Evolutionary conservation across 2,113 vertebrate species (phyloP).

Genomic region (Willisornis vidua): DNA sequence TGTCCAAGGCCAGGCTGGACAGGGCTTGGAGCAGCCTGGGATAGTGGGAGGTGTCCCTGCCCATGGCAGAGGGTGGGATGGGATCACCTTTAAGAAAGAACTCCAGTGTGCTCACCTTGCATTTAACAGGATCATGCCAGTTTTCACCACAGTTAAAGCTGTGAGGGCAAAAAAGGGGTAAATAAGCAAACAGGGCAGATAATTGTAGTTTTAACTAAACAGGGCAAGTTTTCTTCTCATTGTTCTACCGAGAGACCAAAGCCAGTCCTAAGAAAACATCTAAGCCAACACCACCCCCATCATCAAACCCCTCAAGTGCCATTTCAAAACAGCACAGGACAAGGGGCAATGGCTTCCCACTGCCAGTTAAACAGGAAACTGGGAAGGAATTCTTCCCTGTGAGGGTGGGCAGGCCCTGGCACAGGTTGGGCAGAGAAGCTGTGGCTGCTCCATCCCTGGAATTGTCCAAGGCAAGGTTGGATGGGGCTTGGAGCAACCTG

Average conservation of each 20-base stretch:
- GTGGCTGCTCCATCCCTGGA: no score
- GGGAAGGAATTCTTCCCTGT: no score
- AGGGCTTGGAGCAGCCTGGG: background rate
- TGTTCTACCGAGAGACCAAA: background rate
- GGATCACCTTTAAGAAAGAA: background rate
- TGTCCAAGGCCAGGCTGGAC: background rate
- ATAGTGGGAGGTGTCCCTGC: background rate
- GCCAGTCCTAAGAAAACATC: background rate
- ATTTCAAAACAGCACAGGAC: background rate
- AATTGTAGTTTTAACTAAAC: background rate
- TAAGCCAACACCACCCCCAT: accelerated
- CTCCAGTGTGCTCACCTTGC: constrained; percentile 83
- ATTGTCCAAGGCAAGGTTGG: background rate
- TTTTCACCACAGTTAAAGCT: constrained; percentile 99
- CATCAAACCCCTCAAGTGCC: background rate
- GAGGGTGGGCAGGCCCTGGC: no score
- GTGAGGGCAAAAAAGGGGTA: constrained; percentile 10
- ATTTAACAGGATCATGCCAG: constrained; percentile 99
- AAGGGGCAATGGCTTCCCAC: background rate
- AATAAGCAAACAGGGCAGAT: background rate
- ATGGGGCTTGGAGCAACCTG: background rate
- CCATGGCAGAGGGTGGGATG: background rate
- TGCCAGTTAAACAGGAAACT: background rate
- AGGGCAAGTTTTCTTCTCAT: background rate
- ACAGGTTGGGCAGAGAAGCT: no score